These are phyloP conservation scores for Meiosimyza platycephala DNA, from an alignment of 2,888 invertebrate species.

Conservation along the genomic window DNA sequence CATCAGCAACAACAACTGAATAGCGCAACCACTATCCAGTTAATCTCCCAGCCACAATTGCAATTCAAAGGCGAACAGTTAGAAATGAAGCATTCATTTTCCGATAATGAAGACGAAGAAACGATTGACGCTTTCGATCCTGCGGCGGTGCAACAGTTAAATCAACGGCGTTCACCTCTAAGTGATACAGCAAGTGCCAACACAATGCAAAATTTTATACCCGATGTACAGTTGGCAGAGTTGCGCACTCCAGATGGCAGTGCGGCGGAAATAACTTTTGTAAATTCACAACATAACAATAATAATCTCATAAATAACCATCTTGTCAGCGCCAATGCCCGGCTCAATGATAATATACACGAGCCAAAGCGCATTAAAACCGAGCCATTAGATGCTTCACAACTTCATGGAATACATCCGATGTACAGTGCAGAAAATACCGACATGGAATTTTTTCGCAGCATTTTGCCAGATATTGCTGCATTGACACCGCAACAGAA, in stretches of 20 bases:
- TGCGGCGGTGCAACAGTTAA: conserved; percentile 48
- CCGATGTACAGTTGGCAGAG: conserved; percentile 60
- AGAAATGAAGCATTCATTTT: conserved; percentile 61
- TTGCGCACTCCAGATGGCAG: conserved; percentile 45
- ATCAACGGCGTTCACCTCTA: conserved; percentile 22
- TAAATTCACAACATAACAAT: conserved; percentile 29
- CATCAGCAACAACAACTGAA: conserved; percentile 44
- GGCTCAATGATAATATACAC: conserved; percentile 43
- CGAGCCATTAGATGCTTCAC: conserved; percentile 48
- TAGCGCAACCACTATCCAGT: conserved; percentile 28
- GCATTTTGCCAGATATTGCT: conserved; percentile 70
- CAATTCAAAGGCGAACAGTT: conserved; percentile 44
- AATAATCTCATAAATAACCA: conserved; percentile 36
- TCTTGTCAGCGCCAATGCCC: conserved; percentile 44
- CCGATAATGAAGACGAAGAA: conserved; percentile 64
- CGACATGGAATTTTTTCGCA: conserved; percentile 69
- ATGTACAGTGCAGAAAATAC: conserved; percentile 55
- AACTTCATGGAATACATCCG: conserved; percentile 38
- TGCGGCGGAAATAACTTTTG: conserved; percentile 39
- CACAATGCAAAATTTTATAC: conserved; percentile 62
- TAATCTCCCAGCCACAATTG: conserved; percentile 36
- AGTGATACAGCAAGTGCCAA: conserved; percentile 61
- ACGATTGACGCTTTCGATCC: conserved; percentile 63
- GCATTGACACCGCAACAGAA: conserved; percentile 69
- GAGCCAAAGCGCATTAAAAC: conserved; percentile 61